These are phyloP conservation scores for Himalopsyche kuldschensis DNA, from an alignment of 2,888 invertebrate genomes.

Conservation along the genomic window DNA sequence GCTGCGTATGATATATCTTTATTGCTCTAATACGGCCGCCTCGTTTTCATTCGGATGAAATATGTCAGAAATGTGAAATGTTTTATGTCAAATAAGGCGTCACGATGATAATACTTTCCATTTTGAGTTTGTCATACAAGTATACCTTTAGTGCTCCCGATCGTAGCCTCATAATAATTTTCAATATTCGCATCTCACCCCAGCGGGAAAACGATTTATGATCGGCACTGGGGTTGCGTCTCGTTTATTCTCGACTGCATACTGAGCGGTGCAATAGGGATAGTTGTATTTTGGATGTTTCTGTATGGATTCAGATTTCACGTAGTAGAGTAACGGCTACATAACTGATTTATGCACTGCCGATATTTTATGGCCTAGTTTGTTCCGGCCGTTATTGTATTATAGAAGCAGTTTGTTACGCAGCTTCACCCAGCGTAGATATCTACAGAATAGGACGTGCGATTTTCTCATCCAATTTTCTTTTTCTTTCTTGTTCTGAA, in stretches of 20 bases:
- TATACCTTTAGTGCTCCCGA: conserved; percentile 26
- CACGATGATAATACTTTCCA: conserved; percentile 14
- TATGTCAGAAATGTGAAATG: conserved; percentile 29
- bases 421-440: conserved; percentile 28
- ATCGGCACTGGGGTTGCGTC: conserved; percentile 40
- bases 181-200: conserved; percentile 35
- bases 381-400: conserved; percentile 69
- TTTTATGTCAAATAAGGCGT: conserved; percentile 30
- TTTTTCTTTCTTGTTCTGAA: not conserved
- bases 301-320: not conserved
- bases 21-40: not conserved
- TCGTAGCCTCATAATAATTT: conserved; percentile 35
- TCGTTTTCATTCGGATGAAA: conserved; percentile 21
- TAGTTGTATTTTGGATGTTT: not conserved
- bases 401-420: conserved; percentile 61
- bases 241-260: conserved; percentile 38
- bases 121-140: conserved; percentile 22
- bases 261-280: conserved; percentile 14
- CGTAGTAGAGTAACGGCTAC: conserved; percentile 39
- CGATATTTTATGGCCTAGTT: conserved; percentile 69
- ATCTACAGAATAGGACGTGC: conserved; percentile 1
- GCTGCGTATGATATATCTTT: not conserved
- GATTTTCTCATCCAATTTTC: conserved; percentile 9
- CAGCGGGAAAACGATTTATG: conserved; percentile 9
- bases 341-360: conserved; percentile 66